Evolutionary conservation across 2,888 invertebrate species (phyloP).

Genomic region (Encarsia formosa): DNA sequence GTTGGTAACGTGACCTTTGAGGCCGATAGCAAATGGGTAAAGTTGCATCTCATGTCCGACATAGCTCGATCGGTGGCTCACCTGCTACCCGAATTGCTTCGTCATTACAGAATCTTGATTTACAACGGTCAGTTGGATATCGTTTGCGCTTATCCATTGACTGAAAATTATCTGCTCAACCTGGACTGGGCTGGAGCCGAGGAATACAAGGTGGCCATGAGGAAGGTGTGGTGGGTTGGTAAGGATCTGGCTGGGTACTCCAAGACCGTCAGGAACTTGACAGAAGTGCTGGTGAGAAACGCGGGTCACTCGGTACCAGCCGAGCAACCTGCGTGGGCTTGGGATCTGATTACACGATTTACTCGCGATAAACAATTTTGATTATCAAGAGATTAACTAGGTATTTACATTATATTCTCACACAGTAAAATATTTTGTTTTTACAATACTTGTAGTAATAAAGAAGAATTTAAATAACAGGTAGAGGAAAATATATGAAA

Average conservation of each 20-base stretch:
- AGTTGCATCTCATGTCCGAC: conserved; percentile 68
- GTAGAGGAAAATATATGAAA: too few relatives aligned
- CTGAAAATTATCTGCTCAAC: conserved; percentile 66
- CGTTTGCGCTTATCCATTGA: conserved; percentile 77
- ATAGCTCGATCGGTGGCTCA: conserved; percentile 74
- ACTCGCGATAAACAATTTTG: conserved; percentile 13
- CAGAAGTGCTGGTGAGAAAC: conserved; percentile 38
- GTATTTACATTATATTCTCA: too few relatives aligned
- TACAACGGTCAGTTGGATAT: conserved; percentile 90
- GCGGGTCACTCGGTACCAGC: conserved; percentile 49
- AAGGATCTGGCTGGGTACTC: conserved; percentile 41
- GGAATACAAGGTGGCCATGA: conserved; percentile 39
- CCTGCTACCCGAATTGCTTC: conserved; percentile 64
- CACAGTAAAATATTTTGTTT: too few relatives aligned
- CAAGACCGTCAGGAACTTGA: conserved; percentile 34
- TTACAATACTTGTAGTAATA: too few relatives aligned
- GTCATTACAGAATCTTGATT: conserved; percentile 69
- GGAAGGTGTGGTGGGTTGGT: conserved; percentile 42
- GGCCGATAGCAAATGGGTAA: conserved; percentile 53
- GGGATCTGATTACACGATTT: conserved; percentile 37
- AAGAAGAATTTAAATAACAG: too few relatives aligned
- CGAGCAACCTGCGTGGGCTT: conserved; percentile 45
- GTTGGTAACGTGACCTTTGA: conserved; percentile 76
- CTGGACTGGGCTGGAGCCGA: conserved; percentile 45
- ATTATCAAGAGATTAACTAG: too few relatives aligned